A percentile compares a stretch with the other conserved stretches of the same genome.
Evolutionary conservation across 2,888 invertebrate genomes (phyloP).

Genomic region (Minunthozetes semirufus): DNA sequence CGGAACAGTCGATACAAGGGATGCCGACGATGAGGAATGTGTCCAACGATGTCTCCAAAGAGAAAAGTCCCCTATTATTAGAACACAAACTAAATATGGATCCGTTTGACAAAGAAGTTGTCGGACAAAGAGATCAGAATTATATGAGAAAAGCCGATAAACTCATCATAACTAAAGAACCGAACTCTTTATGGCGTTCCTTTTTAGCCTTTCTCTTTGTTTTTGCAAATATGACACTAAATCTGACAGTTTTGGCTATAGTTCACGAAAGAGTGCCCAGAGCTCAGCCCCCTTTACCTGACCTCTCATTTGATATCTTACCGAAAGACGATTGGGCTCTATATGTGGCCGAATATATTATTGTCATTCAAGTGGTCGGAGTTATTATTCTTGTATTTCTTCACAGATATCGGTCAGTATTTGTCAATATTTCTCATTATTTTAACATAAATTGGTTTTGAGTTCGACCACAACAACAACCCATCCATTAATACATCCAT

Average conservation of each 20-base stretch:
- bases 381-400: constrained; percentile 69
- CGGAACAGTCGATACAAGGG: too few relatives aligned
- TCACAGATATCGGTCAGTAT: constrained; percentile 68
- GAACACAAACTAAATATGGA: too few relatives aligned
- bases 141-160: background rate
- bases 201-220: constrained; percentile 42
- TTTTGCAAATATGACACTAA: constrained; percentile 41
- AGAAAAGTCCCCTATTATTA: too few relatives aligned
- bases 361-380: constrained; percentile 69
- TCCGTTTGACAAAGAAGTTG: too few relatives aligned
- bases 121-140: constrained; percentile 9
- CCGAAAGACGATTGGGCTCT: constrained; percentile 66
- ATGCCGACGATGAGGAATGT: too few relatives aligned
- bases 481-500: too few relatives aligned
- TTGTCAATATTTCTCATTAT: background rate
- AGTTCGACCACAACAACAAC: too few relatives aligned
- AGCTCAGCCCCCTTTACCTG: constrained; percentile 72
- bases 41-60: too few relatives aligned
- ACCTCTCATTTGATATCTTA: constrained; percentile 70
- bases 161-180: background rate
- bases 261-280: constrained; percentile 63
- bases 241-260: constrained; percentile 42
- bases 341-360: constrained; percentile 73
- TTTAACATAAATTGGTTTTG: too few relatives aligned
- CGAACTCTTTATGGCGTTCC: constrained; percentile 40